Evolutionary conservation across 2,113 vertebrate species (phyloP), one percentile per base, ranked within the genome.

Genomic region (Xiphorhynchus elegans): DNA sequence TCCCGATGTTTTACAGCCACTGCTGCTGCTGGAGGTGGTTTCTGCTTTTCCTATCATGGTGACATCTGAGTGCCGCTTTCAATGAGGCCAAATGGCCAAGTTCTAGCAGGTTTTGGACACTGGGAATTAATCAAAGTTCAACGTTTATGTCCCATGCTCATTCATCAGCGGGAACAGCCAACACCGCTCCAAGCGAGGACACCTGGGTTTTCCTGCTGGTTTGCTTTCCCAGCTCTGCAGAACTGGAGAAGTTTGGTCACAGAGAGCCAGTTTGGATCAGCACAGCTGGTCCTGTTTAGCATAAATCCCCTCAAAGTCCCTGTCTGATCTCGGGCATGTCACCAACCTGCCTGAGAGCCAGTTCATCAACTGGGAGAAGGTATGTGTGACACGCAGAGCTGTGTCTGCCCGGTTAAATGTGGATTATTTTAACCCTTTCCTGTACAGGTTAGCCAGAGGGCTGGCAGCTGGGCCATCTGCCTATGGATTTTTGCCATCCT

Each of bases 101-200:
- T 95, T 96, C 93, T 95, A 77, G 96, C 93, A 40, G 91, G 87
- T 82, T 93, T 88, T 62, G 94, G 96, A 87, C 94, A 78, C 91
- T 0, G 52, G 90, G 95, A 88, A 96, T 96, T 94, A 91, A 97
- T 96, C 95, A 93, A 96, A 96, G 96, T 94, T 95, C 92, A 94
- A 23, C 47, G 7, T 81, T 95, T 90, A 42, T 16, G 74, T 91
- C 79, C 85, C 7, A 0, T 0, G 12, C 93, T 96, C 94, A 92
- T 95, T 84, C 88, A 93, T 92, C 96, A 93, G 59, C 7, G 1
- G 77, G 62, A 94, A 3, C 70, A 63, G 93, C 55, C 94, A 58
- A 25, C 75, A 35, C 37, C 17, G 5, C 76, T 85, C 44, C 80
- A 1, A 75, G 66, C 6, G 91, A 76, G 82, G 87, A 95, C 93